phyloP scores from a whole-genome alignment of 2,113 vertebrate genomes.

The Syrrhaptes paradoxus region DNA sequence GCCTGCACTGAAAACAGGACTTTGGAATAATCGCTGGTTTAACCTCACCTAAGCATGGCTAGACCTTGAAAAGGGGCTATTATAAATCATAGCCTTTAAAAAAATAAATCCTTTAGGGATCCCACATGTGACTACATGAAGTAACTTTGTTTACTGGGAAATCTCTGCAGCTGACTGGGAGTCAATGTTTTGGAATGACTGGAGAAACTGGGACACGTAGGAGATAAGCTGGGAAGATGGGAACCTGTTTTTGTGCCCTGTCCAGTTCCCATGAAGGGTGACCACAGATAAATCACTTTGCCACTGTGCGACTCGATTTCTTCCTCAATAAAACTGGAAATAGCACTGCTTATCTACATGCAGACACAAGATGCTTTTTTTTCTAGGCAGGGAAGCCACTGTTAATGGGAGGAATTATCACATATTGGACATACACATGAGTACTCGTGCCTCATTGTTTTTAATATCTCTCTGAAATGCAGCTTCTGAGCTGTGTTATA shows the following conservation, averaged over 20 bases:
- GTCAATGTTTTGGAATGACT: conserved; percentile 18
- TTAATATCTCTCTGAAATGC: background rate
- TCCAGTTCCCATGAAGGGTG: background rate
- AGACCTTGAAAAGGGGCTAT: conserved; percentile 55
- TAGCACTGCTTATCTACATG: conserved; percentile 6
- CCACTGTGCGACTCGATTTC: background rate
- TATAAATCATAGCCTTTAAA: conserved; percentile 57
- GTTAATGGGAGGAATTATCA: background rate
- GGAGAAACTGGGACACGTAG: background rate
- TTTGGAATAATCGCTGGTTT: conserved; percentile 42
- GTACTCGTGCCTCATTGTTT: accelerated
- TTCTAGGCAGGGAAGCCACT: background rate
- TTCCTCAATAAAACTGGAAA: conserved; percentile 48
- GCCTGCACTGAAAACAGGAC: conserved; percentile 68
- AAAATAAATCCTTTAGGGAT: conserved; percentile 49
- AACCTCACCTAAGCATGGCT: conserved; percentile 70
- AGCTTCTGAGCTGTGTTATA: background rate
- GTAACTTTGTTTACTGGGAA: conserved; percentile 51
- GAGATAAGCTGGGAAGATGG: conserved; percentile 16
- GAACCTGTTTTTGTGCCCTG: conserved; percentile 3
- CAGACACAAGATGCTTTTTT: background rate
- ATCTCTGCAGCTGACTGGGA: conserved; percentile 53
- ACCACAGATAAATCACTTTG: background rate
- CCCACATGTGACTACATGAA: conserved; percentile 49
- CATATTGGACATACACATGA: background rate